These are phyloP conservation scores for Elanoides forficatus DNA, from an alignment of 2,113 vertebrate species.

Conservation along the genomic window DNA sequence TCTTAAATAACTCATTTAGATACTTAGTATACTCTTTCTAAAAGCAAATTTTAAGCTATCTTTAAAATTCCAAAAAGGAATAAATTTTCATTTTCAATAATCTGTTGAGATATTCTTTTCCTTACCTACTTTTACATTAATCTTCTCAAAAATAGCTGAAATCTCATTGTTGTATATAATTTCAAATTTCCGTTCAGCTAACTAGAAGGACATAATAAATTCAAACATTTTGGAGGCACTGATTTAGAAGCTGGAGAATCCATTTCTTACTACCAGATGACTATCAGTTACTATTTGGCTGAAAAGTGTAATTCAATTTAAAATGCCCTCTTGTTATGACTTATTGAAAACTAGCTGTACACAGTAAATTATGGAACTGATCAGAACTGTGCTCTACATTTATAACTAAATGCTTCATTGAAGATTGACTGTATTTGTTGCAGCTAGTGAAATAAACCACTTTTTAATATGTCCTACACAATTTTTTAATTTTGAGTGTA, in stretches of 20 bases:
- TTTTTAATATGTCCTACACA: neutral
- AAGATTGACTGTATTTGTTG: neutral
- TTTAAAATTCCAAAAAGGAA: neutral
- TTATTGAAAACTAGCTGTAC: neutral
- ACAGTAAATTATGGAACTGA: neutral
- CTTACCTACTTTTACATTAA: neutral
- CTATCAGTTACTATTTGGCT: neutral
- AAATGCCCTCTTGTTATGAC: neutral
- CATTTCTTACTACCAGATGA: neutral
- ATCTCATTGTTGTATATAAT: neutral
- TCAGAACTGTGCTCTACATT: neutral
- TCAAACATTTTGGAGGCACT: neutral
- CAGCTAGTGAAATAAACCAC: neutral
- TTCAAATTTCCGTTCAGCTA: neutral
- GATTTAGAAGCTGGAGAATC: neutral
- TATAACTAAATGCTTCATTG: neutral
- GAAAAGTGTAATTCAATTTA: neutral
- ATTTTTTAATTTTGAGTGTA: neutral
- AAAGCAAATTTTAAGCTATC: neutral
- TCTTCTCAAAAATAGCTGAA: neutral
- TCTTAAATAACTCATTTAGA: neutral
- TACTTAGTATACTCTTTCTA: neutral
- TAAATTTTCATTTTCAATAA: neutral
- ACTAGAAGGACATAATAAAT: neutral
- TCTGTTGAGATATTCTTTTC: neutral